Evolutionary conservation across 1,140 invertebrate genomes (phyloP), one percentile per base, ranked within the genome.

Genomic region (Andricus grossulariae): DNA sequence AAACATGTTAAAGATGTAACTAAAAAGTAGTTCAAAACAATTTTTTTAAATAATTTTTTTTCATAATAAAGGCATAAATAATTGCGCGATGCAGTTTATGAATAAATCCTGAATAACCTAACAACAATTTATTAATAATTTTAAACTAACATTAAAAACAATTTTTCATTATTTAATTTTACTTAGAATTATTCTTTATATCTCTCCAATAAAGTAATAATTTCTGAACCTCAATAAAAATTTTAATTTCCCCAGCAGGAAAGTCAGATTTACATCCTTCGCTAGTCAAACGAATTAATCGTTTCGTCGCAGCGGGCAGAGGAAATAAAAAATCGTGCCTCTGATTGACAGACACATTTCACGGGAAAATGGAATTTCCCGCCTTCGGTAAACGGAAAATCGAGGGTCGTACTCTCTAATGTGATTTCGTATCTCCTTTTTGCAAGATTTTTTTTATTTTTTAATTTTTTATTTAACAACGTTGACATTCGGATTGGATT

Each of bases 301-400:
- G 60, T 66, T 66, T 66, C 21, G 21, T 66, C 13, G 60, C 15
- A 13, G 21, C 32, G 57, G 25, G 13, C 12, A 15, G 16, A 39
- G 15, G 60, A n/a, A 39, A 66, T 39, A 7, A 66, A 66, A 45
- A 66, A 66, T 39, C 10, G 6, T 45, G 25, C 8, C 21, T 7
- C 32, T 66, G 32, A 66, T 66, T 66, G 60, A 66, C 60, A 45
- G 60, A 45, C 60, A 66, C 32, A 66, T 66, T 66, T 66, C 60
- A 39, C 5, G 32, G 60, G 60, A 66, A 66, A 66, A 66, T 66
- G 15, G 15, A 66, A 66, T 66, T 32, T 66, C 32, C 3, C 15
- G 32, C 25, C 25, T 10, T 12, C 60, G 60, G 21, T 45, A 66
- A 66, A 45, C 60, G 60, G 12, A 66, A 45, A 32, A 39, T 16